A percentile compares a stretch with the other conserved stretches of the same genome.
Conservation (phyloP, 2,888 invertebrate species). For the Zaprionus lineosus region DNA sequence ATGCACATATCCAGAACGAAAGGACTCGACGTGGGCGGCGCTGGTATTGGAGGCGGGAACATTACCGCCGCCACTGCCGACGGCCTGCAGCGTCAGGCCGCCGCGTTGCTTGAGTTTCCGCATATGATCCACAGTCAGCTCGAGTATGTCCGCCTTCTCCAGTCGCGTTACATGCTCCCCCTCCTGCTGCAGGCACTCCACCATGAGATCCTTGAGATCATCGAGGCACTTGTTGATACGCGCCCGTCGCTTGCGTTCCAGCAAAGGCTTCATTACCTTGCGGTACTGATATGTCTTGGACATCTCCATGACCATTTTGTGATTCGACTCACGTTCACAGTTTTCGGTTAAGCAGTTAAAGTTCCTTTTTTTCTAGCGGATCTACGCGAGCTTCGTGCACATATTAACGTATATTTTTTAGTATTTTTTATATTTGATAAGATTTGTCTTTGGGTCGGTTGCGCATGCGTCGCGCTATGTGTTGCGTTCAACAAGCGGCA, state of each 20-base stretch:
- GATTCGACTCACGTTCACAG: conserved; percentile 27
- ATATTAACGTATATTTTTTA: conserved; percentile 55
- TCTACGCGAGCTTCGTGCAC: conserved; percentile 41
- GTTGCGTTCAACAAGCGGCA: conserved; percentile 75
- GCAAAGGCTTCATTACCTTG: conserved; percentile 96
- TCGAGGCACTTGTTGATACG: conserved; percentile 95
- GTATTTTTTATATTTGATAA: conserved; percentile 18
- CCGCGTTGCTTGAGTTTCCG: conserved; percentile 91
- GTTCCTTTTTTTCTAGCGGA: conserved; percentile 15
- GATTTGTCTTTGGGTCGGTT: conserved; percentile 33
- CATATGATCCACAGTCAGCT: conserved; percentile 93
- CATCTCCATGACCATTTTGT: conserved; percentile 84
- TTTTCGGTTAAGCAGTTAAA: conserved; percentile 9
- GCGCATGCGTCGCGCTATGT: conserved; percentile 61
- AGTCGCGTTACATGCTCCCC: conserved; percentile 95
- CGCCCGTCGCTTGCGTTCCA: conserved; percentile 93
- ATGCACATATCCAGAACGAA: conserved; percentile 94
- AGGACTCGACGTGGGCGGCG: conserved; percentile 88
- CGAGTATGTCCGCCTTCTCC: conserved; percentile 95
- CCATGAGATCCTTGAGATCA: conserved; percentile 95
- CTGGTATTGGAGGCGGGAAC: conserved; percentile 81
- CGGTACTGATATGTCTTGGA: conserved; percentile 96
- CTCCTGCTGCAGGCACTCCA: conserved; percentile 87
- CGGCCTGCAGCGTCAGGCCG: conserved; percentile 84
- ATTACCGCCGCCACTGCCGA: conserved; percentile 15